Conservation (phyloP, 2,113 vertebrate species). For the Morone saxatilis region DNA sequence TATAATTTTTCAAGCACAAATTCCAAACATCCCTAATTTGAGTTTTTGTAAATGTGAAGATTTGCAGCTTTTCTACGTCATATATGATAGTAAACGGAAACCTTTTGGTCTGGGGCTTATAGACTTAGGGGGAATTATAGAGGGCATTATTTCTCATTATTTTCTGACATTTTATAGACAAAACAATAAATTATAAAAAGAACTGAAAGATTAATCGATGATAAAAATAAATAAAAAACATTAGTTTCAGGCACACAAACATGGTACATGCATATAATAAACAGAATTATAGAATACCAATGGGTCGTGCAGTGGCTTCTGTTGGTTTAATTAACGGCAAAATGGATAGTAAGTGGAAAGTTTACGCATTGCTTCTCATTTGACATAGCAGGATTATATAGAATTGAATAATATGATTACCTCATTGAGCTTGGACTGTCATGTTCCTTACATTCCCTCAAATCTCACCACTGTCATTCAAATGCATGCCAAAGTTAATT, state of each 20-base stretch:
- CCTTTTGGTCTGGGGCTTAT: not conserved
- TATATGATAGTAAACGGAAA: not conserved
- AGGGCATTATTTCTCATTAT: not conserved
- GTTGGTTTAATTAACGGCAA: not conserved
- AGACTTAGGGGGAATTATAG: not conserved
- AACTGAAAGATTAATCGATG: not conserved
- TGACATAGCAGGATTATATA: not conserved
- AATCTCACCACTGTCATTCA: not conserved
- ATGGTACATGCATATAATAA: too few relatives aligned
- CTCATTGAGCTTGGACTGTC: not conserved
- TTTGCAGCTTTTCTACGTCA: not conserved
- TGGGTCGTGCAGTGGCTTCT: too few relatives aligned
- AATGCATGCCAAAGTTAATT: not conserved
- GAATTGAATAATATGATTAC: not conserved
- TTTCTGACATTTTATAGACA: not conserved
- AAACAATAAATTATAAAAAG: not conserved
- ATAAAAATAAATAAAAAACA: not conserved
- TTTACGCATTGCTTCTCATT: not conserved
- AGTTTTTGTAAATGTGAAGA: not conserved
- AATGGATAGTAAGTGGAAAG: not conserved
- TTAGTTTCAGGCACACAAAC: not conserved
- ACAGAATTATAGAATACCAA: too few relatives aligned
- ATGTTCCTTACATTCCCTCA: not conserved
- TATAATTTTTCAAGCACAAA: not conserved
- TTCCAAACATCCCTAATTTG: not conserved